A percentile compares a stretch with the other conserved stretches of the same genome.
Conservation (phyloP, 2,797 vertebrate genomes). For the Coregonus ussuriensis region DNA sequence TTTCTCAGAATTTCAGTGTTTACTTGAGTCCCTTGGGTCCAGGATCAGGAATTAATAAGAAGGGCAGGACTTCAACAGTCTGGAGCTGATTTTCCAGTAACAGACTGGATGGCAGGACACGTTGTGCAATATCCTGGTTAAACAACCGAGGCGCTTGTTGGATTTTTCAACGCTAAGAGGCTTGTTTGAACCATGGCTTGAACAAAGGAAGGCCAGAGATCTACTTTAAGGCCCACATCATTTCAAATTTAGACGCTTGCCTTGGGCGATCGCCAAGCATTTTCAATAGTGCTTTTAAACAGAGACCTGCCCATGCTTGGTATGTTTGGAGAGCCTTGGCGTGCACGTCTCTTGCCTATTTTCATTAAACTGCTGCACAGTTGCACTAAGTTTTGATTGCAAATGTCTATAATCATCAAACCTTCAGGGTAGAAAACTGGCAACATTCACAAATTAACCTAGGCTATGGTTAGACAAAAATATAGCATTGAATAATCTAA, state of each 20-base stretch:
- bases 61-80: neutral
- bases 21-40: neutral
- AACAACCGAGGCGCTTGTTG: conserved; percentile 12
- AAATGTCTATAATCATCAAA: neutral
- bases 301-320: conserved; percentile 22
- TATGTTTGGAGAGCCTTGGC: neutral
- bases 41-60: neutral
- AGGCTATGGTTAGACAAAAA: neutral
- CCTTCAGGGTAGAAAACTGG: neutral
- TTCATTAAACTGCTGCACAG: neutral
- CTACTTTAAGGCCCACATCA: neutral
- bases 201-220: neutral
- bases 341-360: neutral
- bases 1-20: neutral
- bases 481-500: no score
- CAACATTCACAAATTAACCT: neutral
- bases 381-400: neutral
- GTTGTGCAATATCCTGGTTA: conserved; percentile 45
- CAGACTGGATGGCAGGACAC: conserved; percentile 8
- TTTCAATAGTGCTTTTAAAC: neutral
- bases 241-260: neutral
- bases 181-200: no score
- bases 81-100: neutral
- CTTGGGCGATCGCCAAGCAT: neutral
- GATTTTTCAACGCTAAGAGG: conserved; percentile 29